These are phyloP conservation scores for Chionodraco myersi DNA, from an alignment of 2,113 vertebrate species.

Conservation along the genomic window DNA sequence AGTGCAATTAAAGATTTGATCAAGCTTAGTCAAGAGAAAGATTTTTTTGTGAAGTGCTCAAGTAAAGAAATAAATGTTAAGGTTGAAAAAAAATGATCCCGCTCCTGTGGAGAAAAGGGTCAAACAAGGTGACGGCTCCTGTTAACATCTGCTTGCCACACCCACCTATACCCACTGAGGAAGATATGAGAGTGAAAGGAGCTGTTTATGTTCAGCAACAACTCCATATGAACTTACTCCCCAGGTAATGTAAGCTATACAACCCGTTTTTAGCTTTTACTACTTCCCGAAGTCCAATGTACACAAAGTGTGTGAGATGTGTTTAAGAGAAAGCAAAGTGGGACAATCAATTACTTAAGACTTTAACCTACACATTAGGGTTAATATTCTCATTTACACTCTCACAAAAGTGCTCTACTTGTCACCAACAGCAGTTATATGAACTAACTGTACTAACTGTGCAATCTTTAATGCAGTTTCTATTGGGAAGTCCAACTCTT, in stretches of 20 bases:
- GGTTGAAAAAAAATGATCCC: conserved; percentile 12
- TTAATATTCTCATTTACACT: conserved; percentile 8
- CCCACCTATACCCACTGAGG: conserved; percentile 4
- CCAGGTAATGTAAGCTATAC: neutral
- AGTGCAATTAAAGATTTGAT: neutral
- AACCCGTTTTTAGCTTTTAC: neutral
- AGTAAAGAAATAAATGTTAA: neutral
- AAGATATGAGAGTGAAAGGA: neutral
- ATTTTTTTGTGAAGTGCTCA: neutral
- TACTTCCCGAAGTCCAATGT: neutral
- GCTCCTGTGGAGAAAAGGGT: conserved; percentile 3
- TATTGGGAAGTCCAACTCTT: neutral
- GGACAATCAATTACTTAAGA: neutral
- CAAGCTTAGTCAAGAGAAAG: neutral
- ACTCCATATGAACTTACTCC: neutral
- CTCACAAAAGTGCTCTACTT: neutral
- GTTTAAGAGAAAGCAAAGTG: neutral
- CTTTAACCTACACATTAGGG: neutral
- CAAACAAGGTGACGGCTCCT: conserved; percentile 28
- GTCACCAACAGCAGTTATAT: neutral
- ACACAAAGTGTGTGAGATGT: neutral
- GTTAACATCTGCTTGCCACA: conserved; percentile 41
- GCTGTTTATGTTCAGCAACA: neutral
- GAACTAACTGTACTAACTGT: neutral
- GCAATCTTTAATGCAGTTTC: neutral